Evolutionary conservation across 2,888 invertebrate genomes (phyloP).

Genomic region (Nudaria mundana): DNA sequence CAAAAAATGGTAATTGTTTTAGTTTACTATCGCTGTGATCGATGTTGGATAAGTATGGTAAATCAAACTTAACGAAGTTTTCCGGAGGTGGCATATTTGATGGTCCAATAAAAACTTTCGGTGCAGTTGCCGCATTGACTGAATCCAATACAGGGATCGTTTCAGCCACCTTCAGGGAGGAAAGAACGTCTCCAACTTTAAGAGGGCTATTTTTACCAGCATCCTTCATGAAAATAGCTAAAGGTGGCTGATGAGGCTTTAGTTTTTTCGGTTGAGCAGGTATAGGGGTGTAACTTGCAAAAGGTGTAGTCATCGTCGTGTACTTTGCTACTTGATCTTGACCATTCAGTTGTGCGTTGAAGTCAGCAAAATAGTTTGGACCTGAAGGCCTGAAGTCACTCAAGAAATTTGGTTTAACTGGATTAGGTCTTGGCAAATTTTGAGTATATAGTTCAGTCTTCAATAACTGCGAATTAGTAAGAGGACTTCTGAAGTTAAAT

Average conservation of each 20-base stretch:
- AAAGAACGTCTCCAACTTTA: conserved; percentile 86
- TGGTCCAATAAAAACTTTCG: conserved; percentile 91
- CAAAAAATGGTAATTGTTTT: conserved; percentile 90
- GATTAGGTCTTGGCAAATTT: conserved; percentile 43
- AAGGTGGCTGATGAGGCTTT: conserved; percentile 91
- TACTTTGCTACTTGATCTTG: conserved; percentile 62
- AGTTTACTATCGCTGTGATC: conserved; percentile 87
- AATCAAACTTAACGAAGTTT: conserved; percentile 89
- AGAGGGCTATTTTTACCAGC: conserved; percentile 70
- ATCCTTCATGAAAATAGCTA: conserved; percentile 88
- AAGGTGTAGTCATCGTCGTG: conserved; percentile 59
- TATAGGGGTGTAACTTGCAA: conserved; percentile 64
- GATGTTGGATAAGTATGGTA: conserved; percentile 90
- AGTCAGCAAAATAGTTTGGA: conserved; percentile 57
- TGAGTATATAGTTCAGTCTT: conserved; percentile 58
- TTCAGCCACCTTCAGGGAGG: conserved; percentile 85
- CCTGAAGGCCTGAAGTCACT: conserved; percentile 48
- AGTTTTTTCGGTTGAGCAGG: conserved; percentile 79
- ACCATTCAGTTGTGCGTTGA: conserved; percentile 49
- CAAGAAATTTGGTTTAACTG: conserved; percentile 43
- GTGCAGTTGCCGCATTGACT: conserved; percentile 84
- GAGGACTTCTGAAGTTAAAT: conserved; percentile 61
- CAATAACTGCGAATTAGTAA: conserved; percentile 46
- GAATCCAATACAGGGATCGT: conserved; percentile 89
- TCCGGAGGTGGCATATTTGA: conserved; percentile 86